Conservation (phyloP, 2,113 vertebrate species). For the human region DNA sequence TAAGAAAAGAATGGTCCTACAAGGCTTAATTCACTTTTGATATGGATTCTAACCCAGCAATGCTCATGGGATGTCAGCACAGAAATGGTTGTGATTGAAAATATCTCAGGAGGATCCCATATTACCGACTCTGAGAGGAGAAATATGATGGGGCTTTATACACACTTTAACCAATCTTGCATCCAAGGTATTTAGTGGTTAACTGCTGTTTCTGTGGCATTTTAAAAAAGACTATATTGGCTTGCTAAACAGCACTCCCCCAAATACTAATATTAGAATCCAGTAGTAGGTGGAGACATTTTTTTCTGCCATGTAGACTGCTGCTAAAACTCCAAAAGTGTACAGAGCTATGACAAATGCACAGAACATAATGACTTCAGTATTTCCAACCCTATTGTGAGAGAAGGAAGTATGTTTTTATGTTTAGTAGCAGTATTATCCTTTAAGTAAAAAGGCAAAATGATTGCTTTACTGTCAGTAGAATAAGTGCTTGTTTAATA, state of each 20-base stretch:
- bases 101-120: background rate
- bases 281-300: slow-evolving; percentile 51
- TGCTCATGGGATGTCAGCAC: background rate
- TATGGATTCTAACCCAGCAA: background rate
- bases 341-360: background rate
- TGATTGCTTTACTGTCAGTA: background rate
- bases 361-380: background rate
- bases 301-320: slow-evolving; percentile 50
- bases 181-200: background rate
- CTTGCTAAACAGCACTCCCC: slow-evolving; percentile 32
- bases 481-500: background rate
- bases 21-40: background rate
- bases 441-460: slow-evolving; percentile 1
- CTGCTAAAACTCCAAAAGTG: slow-evolving; percentile 32
- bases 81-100: background rate
- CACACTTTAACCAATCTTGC: background rate
- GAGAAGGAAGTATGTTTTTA: background rate
- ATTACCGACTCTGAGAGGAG: background rate
- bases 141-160: background rate
- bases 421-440: background rate
- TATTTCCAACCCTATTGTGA: slow-evolving; percentile 12
- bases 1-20: background rate
- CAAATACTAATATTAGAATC: slow-evolving; percentile 68
- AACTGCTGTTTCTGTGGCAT: background rate
- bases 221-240: slow-evolving; percentile 37